Evolutionary conservation across 2,888 invertebrate genomes (phyloP), one percentile per base, ranked within the genome.

Genomic region (Nipponacmea schrenckii): DNA sequence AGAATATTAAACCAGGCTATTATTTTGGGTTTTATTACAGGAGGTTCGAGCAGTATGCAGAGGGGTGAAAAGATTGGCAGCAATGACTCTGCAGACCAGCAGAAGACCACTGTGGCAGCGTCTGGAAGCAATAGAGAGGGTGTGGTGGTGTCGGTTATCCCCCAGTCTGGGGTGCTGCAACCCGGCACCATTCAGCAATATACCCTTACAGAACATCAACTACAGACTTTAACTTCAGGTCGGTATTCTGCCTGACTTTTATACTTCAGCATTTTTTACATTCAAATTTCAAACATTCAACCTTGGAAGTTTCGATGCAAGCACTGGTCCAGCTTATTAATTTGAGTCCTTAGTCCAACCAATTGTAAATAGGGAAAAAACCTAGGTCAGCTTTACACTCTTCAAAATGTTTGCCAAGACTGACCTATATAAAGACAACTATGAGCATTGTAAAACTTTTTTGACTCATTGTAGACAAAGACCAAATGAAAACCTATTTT

Each of bases 21-120:
- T 31, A 31, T 31, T 31, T 5, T 31, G 31, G 31, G 2, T 24
- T 56, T 56, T 7, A 56, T 56, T 56, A 20, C 24, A 56, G 56
- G 56, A 56, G 56, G 56, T 24, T 56, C 12, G 70, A 67, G 45
- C 46, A 71, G 71, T 63, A 73, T 73, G 73, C 73, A 73, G 67
- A 73, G 66, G 48, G 67, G 69, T 73, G 73, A 69, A 62, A 64
- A 56, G 17, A 69, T 70, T 56, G 56, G 56, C 2, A 56, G 24
- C 10, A 56, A 56, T 70, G 70, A 66, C 45, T 56, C 67, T 50
- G 39, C 39, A 39, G 44, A 63, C 50, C 66, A 67, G 67, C 65
- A 70, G 66, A 62, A 67, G 62, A 64, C 66, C 20, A 48, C 67
- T 62, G 20, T 17, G 27, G 64, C 39, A 45, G 62, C 50, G 24